Percentiles rank a stretch among this genome's conserved stretches.
phyloP scores from a whole-genome alignment of 2,888 invertebrate genomes.

The Noctua fimbriata region DNA sequence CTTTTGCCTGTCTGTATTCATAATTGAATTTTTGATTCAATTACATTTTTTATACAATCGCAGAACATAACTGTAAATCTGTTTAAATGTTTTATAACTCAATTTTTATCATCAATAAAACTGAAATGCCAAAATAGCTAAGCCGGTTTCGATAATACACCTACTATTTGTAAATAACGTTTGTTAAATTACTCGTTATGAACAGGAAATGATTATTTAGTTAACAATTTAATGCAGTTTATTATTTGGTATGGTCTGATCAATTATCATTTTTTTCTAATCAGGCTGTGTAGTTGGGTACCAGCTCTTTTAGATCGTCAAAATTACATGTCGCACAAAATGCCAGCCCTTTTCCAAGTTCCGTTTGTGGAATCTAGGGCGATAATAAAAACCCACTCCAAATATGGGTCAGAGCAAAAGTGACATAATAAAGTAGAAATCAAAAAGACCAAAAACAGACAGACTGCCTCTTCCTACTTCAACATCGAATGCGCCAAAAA shows the following conservation, averaged over 20 bases:
- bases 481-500: constrained; percentile 16
- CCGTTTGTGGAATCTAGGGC: not conserved
- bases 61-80: not conserved
- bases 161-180: constrained; percentile 9
- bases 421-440: not conserved
- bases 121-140: constrained; percentile 4
- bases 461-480: not conserved
- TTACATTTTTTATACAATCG: not conserved
- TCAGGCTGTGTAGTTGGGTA: not conserved
- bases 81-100: not conserved
- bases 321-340: not conserved
- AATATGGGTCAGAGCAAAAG: not conserved
- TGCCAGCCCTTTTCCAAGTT: not conserved
- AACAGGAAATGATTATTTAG: constrained; percentile 18
- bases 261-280: not conserved
- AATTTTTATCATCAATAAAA: constrained; percentile 11
- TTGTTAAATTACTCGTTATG: constrained; percentile 5
- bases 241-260: not conserved
- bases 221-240: constrained; percentile 14
- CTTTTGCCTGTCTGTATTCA: not conserved
- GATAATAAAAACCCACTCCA: not conserved
- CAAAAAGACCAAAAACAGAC: not conserved
- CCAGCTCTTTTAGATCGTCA: not conserved
- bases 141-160: constrained; percentile 1
- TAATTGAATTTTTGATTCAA: not conserved